Percentiles rank a stretch among this genome's conserved stretches.
Evolutionary conservation across 1,140 invertebrate species (phyloP).

Genomic region (Argopecten irradians): DNA sequence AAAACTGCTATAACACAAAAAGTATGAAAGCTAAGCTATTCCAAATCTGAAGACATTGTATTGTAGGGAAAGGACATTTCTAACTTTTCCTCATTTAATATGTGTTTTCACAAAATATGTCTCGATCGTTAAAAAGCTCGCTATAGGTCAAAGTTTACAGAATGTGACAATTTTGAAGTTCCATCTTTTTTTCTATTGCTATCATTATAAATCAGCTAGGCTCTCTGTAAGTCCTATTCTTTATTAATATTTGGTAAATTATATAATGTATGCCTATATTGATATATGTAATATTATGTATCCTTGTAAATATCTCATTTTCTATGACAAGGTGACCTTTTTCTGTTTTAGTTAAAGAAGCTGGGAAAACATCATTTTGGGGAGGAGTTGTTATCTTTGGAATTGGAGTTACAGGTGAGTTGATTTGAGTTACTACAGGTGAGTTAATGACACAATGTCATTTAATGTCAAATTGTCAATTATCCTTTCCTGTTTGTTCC

Average conservation of each 20-base stretch:
- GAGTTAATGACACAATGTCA: background rate
- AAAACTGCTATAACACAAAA: too few relatives aligned
- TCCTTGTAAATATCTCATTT: too few relatives aligned
- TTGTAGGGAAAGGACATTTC: too few relatives aligned
- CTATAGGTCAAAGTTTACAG: too few relatives aligned
- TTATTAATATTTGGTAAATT: background rate
- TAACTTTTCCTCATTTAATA: too few relatives aligned
- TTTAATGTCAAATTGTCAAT: background rate
- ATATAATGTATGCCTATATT: background rate
- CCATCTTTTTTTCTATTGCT: background rate
- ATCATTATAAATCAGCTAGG: background rate
- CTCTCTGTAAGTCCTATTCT: background rate
- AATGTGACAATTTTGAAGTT: too few relatives aligned
- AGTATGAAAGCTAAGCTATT: too few relatives aligned
- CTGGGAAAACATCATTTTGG: conserved; percentile 68
- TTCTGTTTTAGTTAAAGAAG: conserved; percentile 67
- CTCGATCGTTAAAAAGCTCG: too few relatives aligned
- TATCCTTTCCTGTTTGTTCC: background rate
- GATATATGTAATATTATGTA: background rate
- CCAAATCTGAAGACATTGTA: too few relatives aligned
- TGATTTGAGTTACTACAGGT: too few relatives aligned
- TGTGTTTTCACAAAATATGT: too few relatives aligned
- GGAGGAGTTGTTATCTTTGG: conserved; percentile 62
- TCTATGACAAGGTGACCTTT: background rate
- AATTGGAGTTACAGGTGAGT: conserved; percentile 64